These are phyloP conservation scores for Napeogenes sylphis DNA, from an alignment of 2,888 invertebrate species.

Conservation along the genomic window DNA sequence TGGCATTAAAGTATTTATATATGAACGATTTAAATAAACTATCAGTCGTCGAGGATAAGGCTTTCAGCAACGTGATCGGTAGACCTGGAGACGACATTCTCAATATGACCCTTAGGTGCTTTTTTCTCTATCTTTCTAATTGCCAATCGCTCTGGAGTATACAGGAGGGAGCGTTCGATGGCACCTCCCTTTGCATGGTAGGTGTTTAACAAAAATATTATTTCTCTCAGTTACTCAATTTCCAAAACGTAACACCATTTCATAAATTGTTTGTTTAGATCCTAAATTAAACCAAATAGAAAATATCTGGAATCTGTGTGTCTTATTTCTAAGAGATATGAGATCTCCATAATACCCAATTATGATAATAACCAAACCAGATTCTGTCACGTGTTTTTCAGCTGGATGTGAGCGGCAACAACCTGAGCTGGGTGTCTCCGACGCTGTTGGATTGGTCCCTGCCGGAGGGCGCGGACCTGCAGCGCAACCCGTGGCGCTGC, in stretches of 20 bases:
- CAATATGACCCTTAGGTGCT: slow-evolving; percentile 50
- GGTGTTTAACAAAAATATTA: slow-evolving; percentile 38
- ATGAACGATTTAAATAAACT: slow-evolving; percentile 61
- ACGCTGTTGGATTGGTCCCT: slow-evolving; percentile 59
- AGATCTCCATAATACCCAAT: not conserved
- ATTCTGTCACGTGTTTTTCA: slow-evolving; percentile 39
- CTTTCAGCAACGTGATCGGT: slow-evolving; percentile 70
- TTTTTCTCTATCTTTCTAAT: slow-evolving; percentile 69
- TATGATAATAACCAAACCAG: not conserved
- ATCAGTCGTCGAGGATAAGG: slow-evolving; percentile 57
- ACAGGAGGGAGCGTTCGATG: slow-evolving; percentile 66
- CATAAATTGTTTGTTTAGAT: too few relatives aligned
- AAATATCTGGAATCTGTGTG: too few relatives aligned
- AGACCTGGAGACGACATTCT: slow-evolving; percentile 46
- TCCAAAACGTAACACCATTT: too few relatives aligned
- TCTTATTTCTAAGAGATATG: too few relatives aligned
- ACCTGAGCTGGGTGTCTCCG: slow-evolving; percentile 58
- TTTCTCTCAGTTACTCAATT: too few relatives aligned
- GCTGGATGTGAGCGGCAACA: slow-evolving; percentile 79
- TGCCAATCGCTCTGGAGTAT: slow-evolving; percentile 64
- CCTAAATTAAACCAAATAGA: too few relatives aligned
- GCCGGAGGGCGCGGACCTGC: slow-evolving; percentile 70
- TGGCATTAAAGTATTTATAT: slow-evolving; percentile 63
- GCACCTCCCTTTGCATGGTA: slow-evolving; percentile 74
- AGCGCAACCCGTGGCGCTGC: slow-evolving; percentile 81